Evolutionary conservation across 2,113 vertebrate genomes (phyloP).

Genomic region (Cardinalis cardinalis): DNA sequence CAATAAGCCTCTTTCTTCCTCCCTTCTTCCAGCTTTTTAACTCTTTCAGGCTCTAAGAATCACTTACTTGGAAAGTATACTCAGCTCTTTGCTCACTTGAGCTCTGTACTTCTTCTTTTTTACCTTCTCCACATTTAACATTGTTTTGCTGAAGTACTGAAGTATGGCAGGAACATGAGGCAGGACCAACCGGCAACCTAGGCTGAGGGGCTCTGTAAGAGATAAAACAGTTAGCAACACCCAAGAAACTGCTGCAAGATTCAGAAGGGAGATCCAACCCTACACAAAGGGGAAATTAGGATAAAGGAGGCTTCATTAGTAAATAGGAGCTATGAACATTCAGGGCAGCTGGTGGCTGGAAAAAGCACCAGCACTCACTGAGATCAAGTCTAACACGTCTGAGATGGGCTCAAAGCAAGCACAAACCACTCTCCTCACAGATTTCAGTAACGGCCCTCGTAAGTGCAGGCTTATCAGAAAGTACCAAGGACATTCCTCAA

Average conservation of each 20-base stretch:
- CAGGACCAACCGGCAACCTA: conserved; percentile 83
- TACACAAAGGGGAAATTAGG: neutral
- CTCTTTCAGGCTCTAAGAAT: neutral
- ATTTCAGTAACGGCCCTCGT: neutral
- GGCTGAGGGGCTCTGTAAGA: conserved; percentile 75
- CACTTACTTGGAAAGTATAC: conserved; percentile 94
- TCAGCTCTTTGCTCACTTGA: conserved; percentile 92
- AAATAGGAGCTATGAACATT: neutral
- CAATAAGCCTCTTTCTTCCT: neutral
- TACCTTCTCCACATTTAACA: conserved; percentile 81
- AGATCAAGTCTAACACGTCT: fast-evolving
- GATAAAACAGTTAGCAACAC: neutral
- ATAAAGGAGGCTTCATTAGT: neutral
- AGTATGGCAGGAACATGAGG: conserved; percentile 89
- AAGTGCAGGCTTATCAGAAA: neutral
- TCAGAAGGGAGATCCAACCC: neutral
- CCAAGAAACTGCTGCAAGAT: neutral
- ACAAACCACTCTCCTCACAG: neutral
- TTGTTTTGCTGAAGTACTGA: conserved; percentile 83
- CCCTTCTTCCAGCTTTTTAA: neutral
- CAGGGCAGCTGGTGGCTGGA: neutral
- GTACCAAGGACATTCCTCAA: neutral
- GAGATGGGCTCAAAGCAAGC: neutral
- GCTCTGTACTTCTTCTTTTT: conserved; percentile 86
- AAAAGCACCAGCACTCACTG: neutral